phyloP scores from a whole-genome alignment of 2,797 vertebrate genomes.

The Choloepus didactylus region DNA sequence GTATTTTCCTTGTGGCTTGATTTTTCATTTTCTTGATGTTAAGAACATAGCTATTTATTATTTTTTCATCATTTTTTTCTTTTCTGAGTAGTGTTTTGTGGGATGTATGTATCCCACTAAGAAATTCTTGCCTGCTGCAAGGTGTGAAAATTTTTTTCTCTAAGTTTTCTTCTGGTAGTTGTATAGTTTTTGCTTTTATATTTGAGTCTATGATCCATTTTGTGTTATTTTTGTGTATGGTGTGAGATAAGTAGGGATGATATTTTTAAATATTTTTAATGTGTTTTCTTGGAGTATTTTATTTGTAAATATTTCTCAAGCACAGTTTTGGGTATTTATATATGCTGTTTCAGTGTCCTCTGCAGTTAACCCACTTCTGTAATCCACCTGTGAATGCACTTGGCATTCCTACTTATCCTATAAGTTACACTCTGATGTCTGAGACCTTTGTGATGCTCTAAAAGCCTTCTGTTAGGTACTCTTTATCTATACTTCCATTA shows the following conservation, averaged over 20 bases:
- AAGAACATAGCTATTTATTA: no score
- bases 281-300: conserved; percentile 44
- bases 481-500: background rate
- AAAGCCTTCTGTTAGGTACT: background rate
- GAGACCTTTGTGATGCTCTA: background rate
- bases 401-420: background rate
- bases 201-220: background rate
- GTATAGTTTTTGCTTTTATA: conserved; percentile 6
- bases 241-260: background rate
- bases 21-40: conserved; percentile 14
- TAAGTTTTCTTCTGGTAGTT: background rate
- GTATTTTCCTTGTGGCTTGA: background rate
- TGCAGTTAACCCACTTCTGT: background rate
- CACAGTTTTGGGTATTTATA: background rate
- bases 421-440: background rate
- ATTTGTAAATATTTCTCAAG: conserved; percentile 12
- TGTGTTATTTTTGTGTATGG: background rate
- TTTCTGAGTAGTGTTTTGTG: no score
- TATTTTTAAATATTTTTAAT: conserved; percentile 53
- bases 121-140: no score
- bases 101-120: no score
- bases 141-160: background rate
- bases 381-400: background rate
- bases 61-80: no score
- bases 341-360: background rate